Conservation (phyloP, 2,113 vertebrate genomes). For the Calypte anna region DNA sequence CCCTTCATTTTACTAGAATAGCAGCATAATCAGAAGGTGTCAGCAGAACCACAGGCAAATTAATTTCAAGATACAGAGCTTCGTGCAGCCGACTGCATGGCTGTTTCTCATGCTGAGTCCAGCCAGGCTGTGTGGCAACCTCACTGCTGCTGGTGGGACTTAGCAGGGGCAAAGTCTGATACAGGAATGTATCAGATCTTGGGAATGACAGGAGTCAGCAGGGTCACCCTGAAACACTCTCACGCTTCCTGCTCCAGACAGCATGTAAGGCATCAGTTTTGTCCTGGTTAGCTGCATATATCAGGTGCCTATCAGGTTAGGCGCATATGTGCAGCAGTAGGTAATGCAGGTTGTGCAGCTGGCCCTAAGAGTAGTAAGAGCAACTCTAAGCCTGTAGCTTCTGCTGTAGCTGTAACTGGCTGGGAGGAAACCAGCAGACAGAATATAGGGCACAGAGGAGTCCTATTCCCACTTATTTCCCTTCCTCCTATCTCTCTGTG, state of each 20-base stretch:
- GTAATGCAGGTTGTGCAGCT: not conserved
- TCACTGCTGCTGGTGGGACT: not conserved
- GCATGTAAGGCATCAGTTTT: not conserved
- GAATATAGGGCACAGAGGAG: not conserved
- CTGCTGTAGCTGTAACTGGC: not conserved
- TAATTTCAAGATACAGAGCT: not conserved
- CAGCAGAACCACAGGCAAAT: slow-evolving; percentile 53
- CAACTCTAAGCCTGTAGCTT: not conserved
- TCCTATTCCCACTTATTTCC: not conserved
- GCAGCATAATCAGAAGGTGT: slow-evolving; percentile 47
- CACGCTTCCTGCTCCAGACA: not conserved
- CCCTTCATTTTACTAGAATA: slow-evolving; percentile 6
- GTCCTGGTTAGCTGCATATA: not conserved
- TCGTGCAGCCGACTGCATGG: fast-evolving
- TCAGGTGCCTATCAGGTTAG: not conserved
- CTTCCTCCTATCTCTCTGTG: not conserved
- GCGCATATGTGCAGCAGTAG: not conserved
- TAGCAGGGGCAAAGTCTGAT: not conserved
- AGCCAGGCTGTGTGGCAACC: fast-evolving
- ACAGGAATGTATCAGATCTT: no score
- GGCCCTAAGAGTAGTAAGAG: not conserved
- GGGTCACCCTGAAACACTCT: not conserved
- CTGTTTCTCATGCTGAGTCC: fast-evolving
- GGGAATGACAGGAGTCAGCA: not conserved
- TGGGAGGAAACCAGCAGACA: not conserved